Conservation (phyloP, 2,888 invertebrate genomes). For the Apocheima hispidaria region DNA sequence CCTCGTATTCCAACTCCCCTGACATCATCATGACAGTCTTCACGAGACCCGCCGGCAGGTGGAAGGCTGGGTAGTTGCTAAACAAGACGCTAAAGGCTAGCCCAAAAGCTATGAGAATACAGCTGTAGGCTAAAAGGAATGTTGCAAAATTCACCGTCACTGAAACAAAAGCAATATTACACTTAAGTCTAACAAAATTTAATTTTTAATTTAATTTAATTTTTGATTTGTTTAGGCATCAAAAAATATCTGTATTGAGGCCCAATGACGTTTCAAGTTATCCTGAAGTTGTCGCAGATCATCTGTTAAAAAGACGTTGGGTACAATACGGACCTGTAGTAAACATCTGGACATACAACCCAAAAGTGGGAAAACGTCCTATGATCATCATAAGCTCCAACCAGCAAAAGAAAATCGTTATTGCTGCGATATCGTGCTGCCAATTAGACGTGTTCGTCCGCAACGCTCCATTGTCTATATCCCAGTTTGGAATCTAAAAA, state of each 20-base stretch:
- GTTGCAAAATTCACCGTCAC: conserved; percentile 94
- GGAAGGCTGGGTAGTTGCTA: conserved; percentile 91
- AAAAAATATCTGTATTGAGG: too few relatives aligned
- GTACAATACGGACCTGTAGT: conserved; percentile 85
- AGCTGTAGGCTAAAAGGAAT: conserved; percentile 92
- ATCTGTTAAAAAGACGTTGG: not conserved
- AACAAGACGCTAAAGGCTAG: conserved; percentile 94
- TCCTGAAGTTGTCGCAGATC: too few relatives aligned
- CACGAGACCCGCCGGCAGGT: conserved; percentile 88
- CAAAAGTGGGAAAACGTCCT: conserved; percentile 94
- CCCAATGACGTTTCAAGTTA: too few relatives aligned
- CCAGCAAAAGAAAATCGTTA: conserved; percentile 93
- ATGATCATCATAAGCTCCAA: conserved; percentile 94
- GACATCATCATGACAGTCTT: conserved; percentile 96
- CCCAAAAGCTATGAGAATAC: conserved; percentile 92
- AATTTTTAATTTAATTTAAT: too few relatives aligned
- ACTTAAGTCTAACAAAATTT: not conserved
- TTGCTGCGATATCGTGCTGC: conserved; percentile 93
- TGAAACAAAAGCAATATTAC: conserved; percentile 57
- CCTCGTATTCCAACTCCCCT: conserved; percentile 94
- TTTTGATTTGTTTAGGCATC: too few relatives aligned
- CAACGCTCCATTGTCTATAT: conserved; percentile 17
- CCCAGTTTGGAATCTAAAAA: conserved; percentile 30
- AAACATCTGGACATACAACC: conserved; percentile 95
- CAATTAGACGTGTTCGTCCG: conserved; percentile 82